Base-by-base conservation (phyloP, 2,113 vertebrate species). In the Phoenicopterus ruber region DNA sequence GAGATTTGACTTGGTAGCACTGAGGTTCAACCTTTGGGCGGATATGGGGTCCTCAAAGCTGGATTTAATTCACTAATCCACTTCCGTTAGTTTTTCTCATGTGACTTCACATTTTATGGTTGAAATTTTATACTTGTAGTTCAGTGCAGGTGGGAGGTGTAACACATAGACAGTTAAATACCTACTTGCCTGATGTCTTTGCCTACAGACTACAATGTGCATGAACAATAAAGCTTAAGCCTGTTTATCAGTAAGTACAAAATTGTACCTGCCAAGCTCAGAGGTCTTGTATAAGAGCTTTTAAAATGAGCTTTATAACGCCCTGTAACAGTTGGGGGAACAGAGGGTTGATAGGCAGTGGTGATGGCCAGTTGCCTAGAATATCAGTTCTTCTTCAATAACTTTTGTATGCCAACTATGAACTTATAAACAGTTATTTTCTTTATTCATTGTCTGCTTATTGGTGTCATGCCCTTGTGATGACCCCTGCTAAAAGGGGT, bases 401-500 rank as follows among this genome's bases (percentile, higher is more conserved):
- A 97, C 91, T 93, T 97, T 86, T 92, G 88, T 93, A 80, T 97
- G 96, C 95, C 94, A 97, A 71, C 88, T 96, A 95, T 97, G 97
- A 97, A 97, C 76, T 97, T 97, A 96, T 85, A 93, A 97, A 97
- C 94, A 96, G 96, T 96, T 97, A 96, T 96, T 97, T 97, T 91
- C 97, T 96, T 97, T 97, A 96, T 98, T 97, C 97, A 97, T 97
- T 97, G 96, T 97, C 93, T 92, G 52, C 96, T 97, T 97, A 97
- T 97, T 97, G 88, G 92, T 98, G 97, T 95, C 94, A 76, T 97
- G 96, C 96, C 97, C 94, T 97, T 76, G 22, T 90, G 94, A 93
- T 97, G 96, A 97, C 96, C 97, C 97, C 83, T 93, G 62, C 97
- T 98, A 94, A 97, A 97, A 95, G 97, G 97, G 97, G 96, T 98